Evolutionary conservation across 2,888 invertebrate genomes (phyloP).

Genomic region (Mystacides longicornis): DNA sequence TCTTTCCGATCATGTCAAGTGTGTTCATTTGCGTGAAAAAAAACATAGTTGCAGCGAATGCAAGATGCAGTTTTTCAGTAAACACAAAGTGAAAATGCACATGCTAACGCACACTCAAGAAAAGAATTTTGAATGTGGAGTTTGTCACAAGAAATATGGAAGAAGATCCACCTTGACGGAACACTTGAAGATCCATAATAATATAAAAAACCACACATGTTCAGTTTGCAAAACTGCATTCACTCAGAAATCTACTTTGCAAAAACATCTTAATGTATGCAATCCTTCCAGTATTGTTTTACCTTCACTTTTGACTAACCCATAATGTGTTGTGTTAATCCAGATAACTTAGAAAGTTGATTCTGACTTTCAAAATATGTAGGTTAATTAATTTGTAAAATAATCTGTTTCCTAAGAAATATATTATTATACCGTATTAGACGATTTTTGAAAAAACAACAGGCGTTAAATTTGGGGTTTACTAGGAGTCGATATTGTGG

Average conservation of each 20-base stretch:
- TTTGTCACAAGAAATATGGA: constrained; percentile 47
- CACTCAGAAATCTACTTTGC: constrained; percentile 44
- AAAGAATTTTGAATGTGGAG: constrained; percentile 44
- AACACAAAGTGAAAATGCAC: constrained; percentile 49
- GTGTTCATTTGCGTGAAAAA: background rate
- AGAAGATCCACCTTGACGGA: constrained; percentile 42
- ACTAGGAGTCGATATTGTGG: too few species aligned
- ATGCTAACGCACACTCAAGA: constrained; percentile 51
- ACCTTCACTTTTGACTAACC: too few species aligned
- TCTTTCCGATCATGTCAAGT: constrained; percentile 8
- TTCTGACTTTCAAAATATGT: too few species aligned
- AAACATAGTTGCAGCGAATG: constrained; percentile 30
- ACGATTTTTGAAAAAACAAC: too few species aligned
- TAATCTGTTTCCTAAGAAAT: too few species aligned
- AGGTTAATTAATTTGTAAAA: too few species aligned
- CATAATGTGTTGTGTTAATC: too few species aligned
- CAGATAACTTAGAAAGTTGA: too few species aligned
- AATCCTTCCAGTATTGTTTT: too few species aligned
- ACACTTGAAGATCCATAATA: constrained; percentile 43
- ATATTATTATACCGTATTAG: too few species aligned
- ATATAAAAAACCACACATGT: constrained; percentile 43
- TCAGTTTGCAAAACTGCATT: constrained; percentile 43
- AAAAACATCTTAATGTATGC: constrained; percentile 38
- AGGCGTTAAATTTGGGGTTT: too few species aligned
- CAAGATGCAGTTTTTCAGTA: constrained; percentile 46